Base-by-base conservation (phyloP, 1,140 invertebrate genomes). In the Bombus impatiens region DNA sequence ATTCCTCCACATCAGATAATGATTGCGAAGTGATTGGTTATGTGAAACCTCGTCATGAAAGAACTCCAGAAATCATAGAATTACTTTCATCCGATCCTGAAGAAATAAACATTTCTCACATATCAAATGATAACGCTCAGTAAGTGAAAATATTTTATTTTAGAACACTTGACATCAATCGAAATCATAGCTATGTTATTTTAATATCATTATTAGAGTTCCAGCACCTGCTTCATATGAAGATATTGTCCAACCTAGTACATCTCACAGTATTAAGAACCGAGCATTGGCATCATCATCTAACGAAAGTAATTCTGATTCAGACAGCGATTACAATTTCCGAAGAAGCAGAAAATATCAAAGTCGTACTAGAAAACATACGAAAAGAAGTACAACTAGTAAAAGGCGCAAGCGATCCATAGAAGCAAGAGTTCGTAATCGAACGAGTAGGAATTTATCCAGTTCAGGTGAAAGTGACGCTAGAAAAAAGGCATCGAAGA, bases 51-150 rank as follows among this genome's bases (percentile, higher is more conserved):
- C 95, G 94, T 82, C 93, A 94, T 75, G 95, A 96, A 86, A 93
- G 96, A 80, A 96, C 96, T 42, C 96, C 96, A 18, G 95, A 95
- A 92, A 92, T 96, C 0, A 95, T 96, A 62, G 93, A 96, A 32
- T 72, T 94, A 12, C 91, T 95, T 35, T 95, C 95, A 9, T 95
- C 94, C 12, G 95, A 95, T 67, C 89, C 88, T 59, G 94, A 91
- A 18, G 76, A 86, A 62, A 44, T 67, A 37, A 70, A 78, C 72
- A 37, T 84, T 78, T 13, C 79, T 78, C 68, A 87, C 53, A 40
- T 35, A 80, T 59, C 84, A 18, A 88, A 83, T n/a, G 81, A 81
- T 40, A 88, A 81, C 15, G 15, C 37, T 32, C 77, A 79, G 89
- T 90, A 77, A 90, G 87, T 88, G 76, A 67, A 44, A 59, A 8